Base-by-base conservation (phyloP, 2,888 invertebrate genomes). In the Drosophila trichaetosa region DNA sequence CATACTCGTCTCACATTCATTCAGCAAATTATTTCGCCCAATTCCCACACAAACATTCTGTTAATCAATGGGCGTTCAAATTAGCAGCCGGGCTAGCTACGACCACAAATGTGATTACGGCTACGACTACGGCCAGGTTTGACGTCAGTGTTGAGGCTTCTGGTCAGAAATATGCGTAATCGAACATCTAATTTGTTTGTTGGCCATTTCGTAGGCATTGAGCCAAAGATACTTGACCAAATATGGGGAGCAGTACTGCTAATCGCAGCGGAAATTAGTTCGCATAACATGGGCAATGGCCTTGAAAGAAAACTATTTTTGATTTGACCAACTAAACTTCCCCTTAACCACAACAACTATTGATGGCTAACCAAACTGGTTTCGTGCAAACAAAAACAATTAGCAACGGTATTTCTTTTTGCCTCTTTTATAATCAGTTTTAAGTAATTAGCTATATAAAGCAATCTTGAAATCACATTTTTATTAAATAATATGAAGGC, bases 61-160 rank as follows among this genome's bases (percentile, higher is more conserved):
- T 76, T 80, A 76, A 83, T 83, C 89, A 83, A 83, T 83, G 83
- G 80, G 51, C 83, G 73, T 79, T 79, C 69, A 77, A 85, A 85
- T 89, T 87, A 89, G 89, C 89, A 66, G 69, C 53, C 53, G 60
- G 52, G 31, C 42, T 13, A 42, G 31, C 62, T 52, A 57, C 67
- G 48, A 73, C 75, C 54, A 54, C 51, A n/a, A 24, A 46, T 11
- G 27, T 66, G 61, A 27, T 38, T 52, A 52, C 51, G 46, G 63
- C 68, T 65, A 59, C 79, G 79, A 63, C 68, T 64, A 74, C 68
- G 62, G 61, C 68, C 73, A 80, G 59, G 83, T 74, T 87, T 90
- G 90, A 86, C 90, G 85, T 86, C 90, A 86, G 80, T 66, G 57
- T 71, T 70, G 61, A 29, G 66, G 57, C 69, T 83, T 83, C 71